phyloP scores from a whole-genome alignment of 1,140 invertebrate species.

The Aphidius ervi region DNA sequence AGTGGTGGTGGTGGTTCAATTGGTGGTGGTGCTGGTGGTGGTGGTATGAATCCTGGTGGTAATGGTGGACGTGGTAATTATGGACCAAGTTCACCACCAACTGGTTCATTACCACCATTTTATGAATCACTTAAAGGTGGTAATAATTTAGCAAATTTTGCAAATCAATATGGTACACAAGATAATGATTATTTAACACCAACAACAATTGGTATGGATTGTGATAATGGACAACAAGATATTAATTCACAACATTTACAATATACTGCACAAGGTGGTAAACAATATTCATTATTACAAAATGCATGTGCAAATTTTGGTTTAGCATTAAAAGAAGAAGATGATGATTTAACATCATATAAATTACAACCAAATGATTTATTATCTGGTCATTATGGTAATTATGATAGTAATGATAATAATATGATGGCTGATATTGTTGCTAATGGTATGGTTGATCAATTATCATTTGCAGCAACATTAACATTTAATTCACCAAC shows the following conservation, averaged over 20 bases:
- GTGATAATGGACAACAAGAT: slow-evolving; percentile 65
- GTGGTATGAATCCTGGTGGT: slow-evolving; percentile 66
- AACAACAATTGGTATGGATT: slow-evolving; percentile 67
- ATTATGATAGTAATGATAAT: slow-evolving; percentile 66
- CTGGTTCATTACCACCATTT: slow-evolving; percentile 76
- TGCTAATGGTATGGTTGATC: slow-evolving; percentile 70
- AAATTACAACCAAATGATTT: slow-evolving; percentile 63
- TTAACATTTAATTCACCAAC: slow-evolving; percentile 72
- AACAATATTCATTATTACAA: slow-evolving; percentile 76
- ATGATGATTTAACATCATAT: slow-evolving; percentile 67
- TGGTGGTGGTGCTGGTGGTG: slow-evolving; percentile 59
- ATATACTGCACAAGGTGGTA: slow-evolving; percentile 56
- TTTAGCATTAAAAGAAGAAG: slow-evolving; percentile 71
- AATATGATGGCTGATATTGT: slow-evolving; percentile 78
- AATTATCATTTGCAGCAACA: slow-evolving; percentile 75
- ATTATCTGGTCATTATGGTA: slow-evolving; percentile 60
- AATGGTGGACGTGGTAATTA: slow-evolving; percentile 72
- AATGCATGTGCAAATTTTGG: slow-evolving; percentile 72
- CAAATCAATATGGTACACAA: slow-evolving; percentile 52
- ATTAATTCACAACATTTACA: slow-evolving; percentile 46
- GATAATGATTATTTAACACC: slow-evolving; percentile 57
- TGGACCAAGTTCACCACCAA: slow-evolving; percentile 77
- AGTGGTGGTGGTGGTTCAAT: slow-evolving; percentile 58
- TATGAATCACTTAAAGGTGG: slow-evolving; percentile 79
- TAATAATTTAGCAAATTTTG: slow-evolving; percentile 57